phyloP scores from a whole-genome alignment of 2,888 invertebrate species.

The Apoderus coryli region DNA sequence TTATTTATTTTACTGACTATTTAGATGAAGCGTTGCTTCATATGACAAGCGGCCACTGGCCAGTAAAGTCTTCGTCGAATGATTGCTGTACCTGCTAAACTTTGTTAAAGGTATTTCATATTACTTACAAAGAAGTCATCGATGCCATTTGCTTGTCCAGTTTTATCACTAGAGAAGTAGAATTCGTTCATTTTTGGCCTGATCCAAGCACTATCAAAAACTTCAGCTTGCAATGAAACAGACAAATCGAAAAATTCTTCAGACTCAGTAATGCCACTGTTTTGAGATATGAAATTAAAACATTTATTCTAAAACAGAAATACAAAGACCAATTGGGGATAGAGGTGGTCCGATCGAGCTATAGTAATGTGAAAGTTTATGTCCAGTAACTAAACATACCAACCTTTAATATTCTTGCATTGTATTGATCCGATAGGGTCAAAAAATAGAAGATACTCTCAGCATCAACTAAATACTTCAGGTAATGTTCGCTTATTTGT shows the following conservation, averaged over 20 bases:
- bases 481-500: slow-evolving; percentile 44
- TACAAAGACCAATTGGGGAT: too few relatives aligned
- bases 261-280: slow-evolving; percentile 37
- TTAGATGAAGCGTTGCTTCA: too few relatives aligned
- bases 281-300: slow-evolving; percentile 37
- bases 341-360: too few relatives aligned
- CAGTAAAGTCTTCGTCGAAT: too few relatives aligned
- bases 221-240: slow-evolving; percentile 41
- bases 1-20: too few relatives aligned
- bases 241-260: slow-evolving; percentile 43
- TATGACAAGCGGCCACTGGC: too few relatives aligned
- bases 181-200: too few relatives aligned
- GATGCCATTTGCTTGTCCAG: slow-evolving; percentile 4
- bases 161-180: slow-evolving; percentile 2
- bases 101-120: not conserved
- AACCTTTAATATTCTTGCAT: slow-evolving; percentile 41
- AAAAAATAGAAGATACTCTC: slow-evolving; percentile 49
- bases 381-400: slow-evolving; percentile 14
- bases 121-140: slow-evolving; percentile 8
- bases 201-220: slow-evolving; percentile 35
- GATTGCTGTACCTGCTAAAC: too few relatives aligned
- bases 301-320: slow-evolving; percentile 37
- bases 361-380: not conserved
- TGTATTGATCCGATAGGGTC: slow-evolving; percentile 51
- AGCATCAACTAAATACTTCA: slow-evolving; percentile 44